A percentile compares a stretch with the other conserved stretches of the same genome.
phyloP scores from a whole-genome alignment of 2,888 invertebrate genomes.

The Gnatocerus cornutus region DNA sequence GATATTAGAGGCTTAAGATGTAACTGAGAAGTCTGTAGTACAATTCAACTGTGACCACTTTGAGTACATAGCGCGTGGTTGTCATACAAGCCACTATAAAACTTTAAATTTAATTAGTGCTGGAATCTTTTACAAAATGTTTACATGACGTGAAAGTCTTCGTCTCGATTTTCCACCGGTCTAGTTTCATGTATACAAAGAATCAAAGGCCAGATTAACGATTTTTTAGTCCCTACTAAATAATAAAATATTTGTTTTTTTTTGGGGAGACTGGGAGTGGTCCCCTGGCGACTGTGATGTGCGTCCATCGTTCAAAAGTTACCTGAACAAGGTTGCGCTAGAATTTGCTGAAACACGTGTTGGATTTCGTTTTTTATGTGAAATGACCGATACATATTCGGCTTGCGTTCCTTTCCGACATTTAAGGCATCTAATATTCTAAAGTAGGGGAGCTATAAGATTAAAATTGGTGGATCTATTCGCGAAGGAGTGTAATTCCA shows the following conservation, averaged over 20 bases:
- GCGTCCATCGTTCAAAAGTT: slow-evolving; percentile 27
- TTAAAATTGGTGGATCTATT: not conserved
- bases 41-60: too few species aligned
- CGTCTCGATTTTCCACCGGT: too few species aligned
- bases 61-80: too few species aligned
- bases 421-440: slow-evolving; percentile 12
- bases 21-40: too few species aligned
- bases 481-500: too few species aligned
- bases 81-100: too few species aligned
- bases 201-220: slow-evolving; percentile 18
- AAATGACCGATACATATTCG: slow-evolving; percentile 34
- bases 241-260: slow-evolving; percentile 37
- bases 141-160: too few species aligned
- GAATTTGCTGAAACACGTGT: slow-evolving; percentile 36
- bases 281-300: slow-evolving; percentile 25
- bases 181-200: not conserved
- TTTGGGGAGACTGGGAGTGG: slow-evolving; percentile 20
- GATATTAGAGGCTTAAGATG: too few species aligned
- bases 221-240: slow-evolving; percentile 27
- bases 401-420: slow-evolving; percentile 8
- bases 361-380: slow-evolving; percentile 20
- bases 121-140: too few species aligned
- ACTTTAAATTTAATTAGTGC: too few species aligned
- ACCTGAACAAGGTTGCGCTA: slow-evolving; percentile 28
- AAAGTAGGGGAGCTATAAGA: not conserved